Evolutionary conservation across 2,797 vertebrate species (phyloP).

Genomic region (Sebastes nivosus): DNA sequence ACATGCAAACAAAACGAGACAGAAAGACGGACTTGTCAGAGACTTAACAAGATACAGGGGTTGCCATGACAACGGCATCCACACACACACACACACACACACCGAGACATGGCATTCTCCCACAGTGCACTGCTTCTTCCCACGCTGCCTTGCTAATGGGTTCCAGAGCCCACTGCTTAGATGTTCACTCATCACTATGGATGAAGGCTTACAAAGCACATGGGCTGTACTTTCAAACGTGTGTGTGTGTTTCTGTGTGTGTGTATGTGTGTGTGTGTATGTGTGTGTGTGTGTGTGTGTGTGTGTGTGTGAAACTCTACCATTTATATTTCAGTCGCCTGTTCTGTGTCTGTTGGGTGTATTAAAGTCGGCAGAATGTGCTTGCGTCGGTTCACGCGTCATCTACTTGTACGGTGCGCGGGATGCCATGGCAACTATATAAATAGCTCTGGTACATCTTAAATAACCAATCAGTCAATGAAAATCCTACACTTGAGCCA

Average conservation of each 20-base stretch:
- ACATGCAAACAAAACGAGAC: neutral
- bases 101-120: conserved; percentile 38
- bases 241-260: neutral
- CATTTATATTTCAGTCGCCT: neutral
- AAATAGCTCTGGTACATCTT: conserved; percentile 66
- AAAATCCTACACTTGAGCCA: conserved; percentile 51
- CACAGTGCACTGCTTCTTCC: conserved; percentile 67
- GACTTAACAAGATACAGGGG: conserved; percentile 54
- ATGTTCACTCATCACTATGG: conserved; percentile 50
- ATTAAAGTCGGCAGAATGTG: conserved; percentile 23
- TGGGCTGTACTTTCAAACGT: neutral
- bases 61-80: conserved; percentile 66
- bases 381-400: conserved; percentile 48
- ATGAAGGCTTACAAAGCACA: conserved; percentile 38
- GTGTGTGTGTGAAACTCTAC: neutral
- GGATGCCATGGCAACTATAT: conserved; percentile 68
- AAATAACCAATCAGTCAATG: conserved; percentile 68
- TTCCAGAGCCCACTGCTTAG: conserved; percentile 62
- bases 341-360: conserved; percentile 3
- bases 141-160: conserved; percentile 71
- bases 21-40: conserved; percentile 26
- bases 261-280: too few species aligned
- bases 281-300: rapidly evolving
- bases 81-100: neutral
- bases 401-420: conserved; percentile 35